Conservation (phyloP, 2,797 vertebrate genomes). For the Tolypeutes matacus region DNA sequence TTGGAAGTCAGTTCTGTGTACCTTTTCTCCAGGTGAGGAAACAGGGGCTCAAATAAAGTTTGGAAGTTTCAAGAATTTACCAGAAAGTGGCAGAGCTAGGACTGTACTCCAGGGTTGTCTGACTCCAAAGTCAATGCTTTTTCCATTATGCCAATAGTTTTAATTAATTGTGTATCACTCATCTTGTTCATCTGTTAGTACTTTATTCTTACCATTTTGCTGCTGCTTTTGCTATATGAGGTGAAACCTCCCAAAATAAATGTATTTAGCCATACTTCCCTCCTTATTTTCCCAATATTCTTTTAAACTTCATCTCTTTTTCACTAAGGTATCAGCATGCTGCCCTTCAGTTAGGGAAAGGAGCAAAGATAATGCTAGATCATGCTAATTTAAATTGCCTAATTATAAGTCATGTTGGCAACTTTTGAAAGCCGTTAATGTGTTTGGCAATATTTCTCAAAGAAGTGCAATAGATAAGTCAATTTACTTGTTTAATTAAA, state of each 20-base stretch:
- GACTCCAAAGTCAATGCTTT: not conserved
- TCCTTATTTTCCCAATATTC: not conserved
- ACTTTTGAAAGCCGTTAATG: constrained; percentile 51
- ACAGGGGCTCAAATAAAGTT: not conserved
- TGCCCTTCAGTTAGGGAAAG: constrained; percentile 40
- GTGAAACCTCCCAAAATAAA: constrained; percentile 33
- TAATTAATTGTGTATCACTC: not conserved
- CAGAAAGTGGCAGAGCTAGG: not conserved
- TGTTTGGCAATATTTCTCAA: constrained; percentile 57
- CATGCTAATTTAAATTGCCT: constrained; percentile 46
- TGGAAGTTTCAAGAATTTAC: not conserved
- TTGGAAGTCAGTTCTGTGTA: not conserved
- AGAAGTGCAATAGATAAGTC: not conserved
- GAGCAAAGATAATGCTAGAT: constrained; percentile 48
- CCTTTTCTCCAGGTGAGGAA: not conserved
- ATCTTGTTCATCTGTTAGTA: not conserved
- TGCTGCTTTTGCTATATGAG: not conserved
- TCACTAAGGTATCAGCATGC: not conserved
- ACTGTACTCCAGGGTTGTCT: not conserved
- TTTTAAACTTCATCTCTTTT: constrained; percentile 22
- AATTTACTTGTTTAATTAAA: constrained; percentile 71
- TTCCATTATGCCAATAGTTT: not conserved
- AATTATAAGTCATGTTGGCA: constrained; percentile 58
- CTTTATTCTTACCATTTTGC: not conserved
- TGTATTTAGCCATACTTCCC: not conserved